A percentile compares a stretch with the other conserved stretches of the same genome.
These are phyloP conservation scores for Macrobrachium nipponense DNA, from an alignment of 1,140 invertebrate genomes.

Conservation along the genomic window DNA sequence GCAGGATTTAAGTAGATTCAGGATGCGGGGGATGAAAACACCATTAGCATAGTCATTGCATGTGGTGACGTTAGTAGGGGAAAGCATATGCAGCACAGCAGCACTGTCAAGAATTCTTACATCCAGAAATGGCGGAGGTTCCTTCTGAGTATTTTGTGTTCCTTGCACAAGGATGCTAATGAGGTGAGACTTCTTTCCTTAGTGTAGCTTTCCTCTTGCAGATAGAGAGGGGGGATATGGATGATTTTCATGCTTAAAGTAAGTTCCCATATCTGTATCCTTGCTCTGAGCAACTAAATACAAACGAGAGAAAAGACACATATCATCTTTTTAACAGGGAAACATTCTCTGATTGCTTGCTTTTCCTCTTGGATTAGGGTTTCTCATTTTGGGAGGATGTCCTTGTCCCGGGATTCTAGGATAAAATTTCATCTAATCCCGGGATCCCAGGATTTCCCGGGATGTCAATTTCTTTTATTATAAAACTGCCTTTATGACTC, in stretches of 20 bases:
- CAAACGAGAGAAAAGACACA: conserved; percentile 5
- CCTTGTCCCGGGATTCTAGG: no score
- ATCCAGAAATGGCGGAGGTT: background rate
- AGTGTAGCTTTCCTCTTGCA: background rate
- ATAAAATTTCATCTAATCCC: no score
- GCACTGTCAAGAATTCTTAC: background rate
- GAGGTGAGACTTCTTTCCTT: conserved; percentile 11
- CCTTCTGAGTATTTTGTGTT: background rate
- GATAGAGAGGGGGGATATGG: conserved; percentile 2
- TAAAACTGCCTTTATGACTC: no score
- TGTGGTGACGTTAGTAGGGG: no score
- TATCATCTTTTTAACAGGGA: conserved; percentile 1
- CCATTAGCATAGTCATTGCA: background rate
- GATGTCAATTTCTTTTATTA: no score
- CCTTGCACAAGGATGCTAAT: background rate
- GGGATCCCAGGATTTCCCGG: no score
- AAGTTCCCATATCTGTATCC: conserved; percentile 4
- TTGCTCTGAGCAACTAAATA: background rate
- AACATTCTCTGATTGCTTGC: background rate
- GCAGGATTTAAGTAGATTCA: no score
- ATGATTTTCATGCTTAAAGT: conserved; percentile 27
- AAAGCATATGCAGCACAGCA: conserved; percentile 19
- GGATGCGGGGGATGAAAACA: no score
- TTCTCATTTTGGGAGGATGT: no score
- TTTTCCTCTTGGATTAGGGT: background rate